Evolutionary conservation across 2,113 vertebrate genomes (phyloP).

Genomic region (Rhineura floridana): DNA sequence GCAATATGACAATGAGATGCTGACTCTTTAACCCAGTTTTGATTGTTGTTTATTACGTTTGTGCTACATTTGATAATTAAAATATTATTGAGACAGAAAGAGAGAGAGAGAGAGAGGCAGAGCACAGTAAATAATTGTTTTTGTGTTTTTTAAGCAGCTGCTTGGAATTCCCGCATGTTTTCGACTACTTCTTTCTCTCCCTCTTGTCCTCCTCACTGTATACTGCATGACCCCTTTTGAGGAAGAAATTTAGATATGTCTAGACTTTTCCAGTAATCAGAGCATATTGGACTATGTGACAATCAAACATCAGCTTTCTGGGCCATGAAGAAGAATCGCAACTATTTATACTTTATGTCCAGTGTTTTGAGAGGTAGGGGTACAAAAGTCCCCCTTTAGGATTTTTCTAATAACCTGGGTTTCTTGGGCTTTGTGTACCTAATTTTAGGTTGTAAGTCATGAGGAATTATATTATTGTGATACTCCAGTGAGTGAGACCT

Average conservation of each 20-base stretch:
- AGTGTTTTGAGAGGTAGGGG: not conserved
- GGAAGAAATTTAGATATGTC: not conserved
- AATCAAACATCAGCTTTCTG: not conserved
- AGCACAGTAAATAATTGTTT: not conserved
- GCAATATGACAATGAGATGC: too few species aligned
- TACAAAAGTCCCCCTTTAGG: not conserved
- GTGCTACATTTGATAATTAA: too few species aligned
- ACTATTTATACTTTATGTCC: not conserved
- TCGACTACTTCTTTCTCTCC: not conserved
- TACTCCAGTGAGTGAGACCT: too few species aligned
- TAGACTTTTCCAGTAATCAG: not conserved
- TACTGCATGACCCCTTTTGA: not conserved
- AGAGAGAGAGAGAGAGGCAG: not conserved
- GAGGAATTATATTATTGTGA: not conserved
- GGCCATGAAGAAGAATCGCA: not conserved
- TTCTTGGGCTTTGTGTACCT: not conserved
- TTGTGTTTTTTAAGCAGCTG: not conserved
- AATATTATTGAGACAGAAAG: not conserved
- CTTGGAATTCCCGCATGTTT: not conserved
- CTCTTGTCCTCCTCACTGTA: not conserved
- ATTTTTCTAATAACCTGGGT: not conserved
- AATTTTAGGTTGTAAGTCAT: not conserved
- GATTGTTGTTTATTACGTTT: too few species aligned
- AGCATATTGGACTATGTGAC: not conserved
- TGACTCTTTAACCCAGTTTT: too few species aligned